Conservation (phyloP, 2,888 invertebrate genomes). For the Torymus tubicola region DNA sequence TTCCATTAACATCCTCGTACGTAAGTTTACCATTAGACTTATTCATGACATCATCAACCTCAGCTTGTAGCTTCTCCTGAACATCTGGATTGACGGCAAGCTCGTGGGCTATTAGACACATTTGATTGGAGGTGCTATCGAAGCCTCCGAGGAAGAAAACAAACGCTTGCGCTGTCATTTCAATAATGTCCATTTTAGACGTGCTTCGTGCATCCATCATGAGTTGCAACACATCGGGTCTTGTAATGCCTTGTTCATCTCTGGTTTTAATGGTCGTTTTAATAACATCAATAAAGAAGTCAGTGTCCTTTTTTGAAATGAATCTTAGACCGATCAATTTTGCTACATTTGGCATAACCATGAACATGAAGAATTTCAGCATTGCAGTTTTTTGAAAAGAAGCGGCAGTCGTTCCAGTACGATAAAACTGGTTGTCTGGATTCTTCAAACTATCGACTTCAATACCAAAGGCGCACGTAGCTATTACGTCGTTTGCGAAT, state of each 20-base stretch:
- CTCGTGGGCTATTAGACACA: constrained; percentile 65
- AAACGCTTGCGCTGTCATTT: constrained; percentile 77
- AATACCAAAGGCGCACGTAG: constrained; percentile 76
- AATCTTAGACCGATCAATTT: constrained; percentile 47
- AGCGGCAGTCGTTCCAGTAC: constrained; percentile 64
- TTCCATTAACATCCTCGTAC: constrained; percentile 75
- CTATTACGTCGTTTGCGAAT: constrained; percentile 76
- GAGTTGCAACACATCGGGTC: constrained; percentile 81
- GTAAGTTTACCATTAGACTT: constrained; percentile 69
- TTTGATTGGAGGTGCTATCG: constrained; percentile 64
- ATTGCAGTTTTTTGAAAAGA: constrained; percentile 43
- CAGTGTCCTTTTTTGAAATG: constrained; percentile 8
- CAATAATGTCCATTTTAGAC: constrained; percentile 65
- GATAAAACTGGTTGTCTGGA: constrained; percentile 69
- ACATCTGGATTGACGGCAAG: constrained; percentile 73
- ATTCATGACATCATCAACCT: constrained; percentile 67
- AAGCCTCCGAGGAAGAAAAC: constrained; percentile 69
- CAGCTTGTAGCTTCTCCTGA: constrained; percentile 75
- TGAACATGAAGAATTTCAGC: constrained; percentile 55
- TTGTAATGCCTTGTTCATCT: constrained; percentile 63
- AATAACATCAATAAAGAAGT: constrained; percentile 58
- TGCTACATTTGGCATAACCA: constrained; percentile 52
- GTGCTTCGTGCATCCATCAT: constrained; percentile 75
- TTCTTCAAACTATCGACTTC: constrained; percentile 69
- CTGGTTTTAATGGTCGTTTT: constrained; percentile 60